phyloP scores from a whole-genome alignment of 2,797 vertebrate genomes.

The Molossus molossus region DNA sequence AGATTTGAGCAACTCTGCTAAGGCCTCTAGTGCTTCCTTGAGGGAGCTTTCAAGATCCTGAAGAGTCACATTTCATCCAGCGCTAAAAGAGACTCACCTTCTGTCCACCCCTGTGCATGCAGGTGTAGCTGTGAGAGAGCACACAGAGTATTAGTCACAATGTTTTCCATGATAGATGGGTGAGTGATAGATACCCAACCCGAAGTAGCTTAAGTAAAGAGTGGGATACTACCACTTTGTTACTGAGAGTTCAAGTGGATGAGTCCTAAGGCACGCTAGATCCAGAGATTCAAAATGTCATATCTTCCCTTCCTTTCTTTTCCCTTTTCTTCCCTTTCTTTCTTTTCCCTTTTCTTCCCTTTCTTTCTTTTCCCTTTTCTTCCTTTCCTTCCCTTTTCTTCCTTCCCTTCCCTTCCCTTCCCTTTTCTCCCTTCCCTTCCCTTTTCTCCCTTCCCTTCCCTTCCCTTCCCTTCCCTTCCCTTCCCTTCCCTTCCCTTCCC shows the following conservation, averaged over 20 bases:
- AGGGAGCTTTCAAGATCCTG: background rate
- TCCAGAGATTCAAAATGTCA: background rate
- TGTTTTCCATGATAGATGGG: background rate
- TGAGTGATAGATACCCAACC: background rate
- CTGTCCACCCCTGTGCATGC: background rate
- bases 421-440: too few species aligned
- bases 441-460: too few species aligned
- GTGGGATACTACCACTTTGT: background rate
- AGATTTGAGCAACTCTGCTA: background rate
- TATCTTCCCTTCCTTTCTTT: too few species aligned
- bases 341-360: background rate
- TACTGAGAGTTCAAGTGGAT: background rate
- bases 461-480: rapidly evolving
- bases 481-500: too few species aligned
- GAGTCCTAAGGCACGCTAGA: background rate
- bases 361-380: background rate
- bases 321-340: too few species aligned
- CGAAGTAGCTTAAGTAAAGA: background rate
- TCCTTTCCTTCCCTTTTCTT: too few species aligned
- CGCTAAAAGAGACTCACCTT: background rate
- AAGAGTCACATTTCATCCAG: background rate
- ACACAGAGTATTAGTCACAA: background rate
- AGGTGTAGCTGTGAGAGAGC: background rate
- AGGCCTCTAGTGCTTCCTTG: background rate
- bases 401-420: background rate